Percentiles rank a stretch among this genome's conserved stretches.
Conservation (phyloP, 2,113 vertebrate species). For the Oxygymnocypris stewartii region DNA sequence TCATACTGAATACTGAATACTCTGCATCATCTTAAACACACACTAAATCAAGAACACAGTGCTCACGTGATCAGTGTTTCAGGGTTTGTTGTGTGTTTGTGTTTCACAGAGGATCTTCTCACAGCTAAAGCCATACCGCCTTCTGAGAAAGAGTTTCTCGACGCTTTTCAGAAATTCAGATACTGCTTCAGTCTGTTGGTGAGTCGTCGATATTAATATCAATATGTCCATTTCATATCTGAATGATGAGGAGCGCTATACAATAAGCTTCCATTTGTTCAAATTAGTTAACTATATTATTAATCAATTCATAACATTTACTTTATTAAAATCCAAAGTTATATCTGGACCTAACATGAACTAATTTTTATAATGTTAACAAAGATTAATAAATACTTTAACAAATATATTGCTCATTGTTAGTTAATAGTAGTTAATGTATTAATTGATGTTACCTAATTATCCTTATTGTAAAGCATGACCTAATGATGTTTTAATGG, state of each 20-base stretch:
- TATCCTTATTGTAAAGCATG: not conserved
- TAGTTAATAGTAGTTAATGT: too few species aligned
- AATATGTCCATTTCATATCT: not conserved
- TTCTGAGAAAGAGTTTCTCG: conserved; percentile 77
- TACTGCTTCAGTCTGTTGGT: conserved; percentile 89
- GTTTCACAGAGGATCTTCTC: conserved; percentile 79
- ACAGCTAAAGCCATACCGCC: conserved; percentile 78
- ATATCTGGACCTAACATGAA: too few species aligned
- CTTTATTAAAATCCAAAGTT: too few species aligned
- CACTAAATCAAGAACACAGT: not conserved
- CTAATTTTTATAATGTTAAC: too few species aligned
- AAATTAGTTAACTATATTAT: too few species aligned
- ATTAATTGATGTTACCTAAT: too few species aligned
- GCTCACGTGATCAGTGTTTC: not conserved
- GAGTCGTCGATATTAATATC: conserved; percentile 53
- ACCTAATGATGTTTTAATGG: not conserved
- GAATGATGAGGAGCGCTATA: too few species aligned
- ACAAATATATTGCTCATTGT: too few species aligned
- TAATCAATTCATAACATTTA: too few species aligned
- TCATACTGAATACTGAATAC: not conserved
- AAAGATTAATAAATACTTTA: too few species aligned
- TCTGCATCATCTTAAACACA: not conserved
- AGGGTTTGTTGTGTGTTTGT: conserved; percentile 19
- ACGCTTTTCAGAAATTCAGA: conserved; percentile 87
- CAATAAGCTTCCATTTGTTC: too few species aligned